phyloP scores from a whole-genome alignment of 2,113 vertebrate genomes.

The Sturnira hondurensis region DNA sequence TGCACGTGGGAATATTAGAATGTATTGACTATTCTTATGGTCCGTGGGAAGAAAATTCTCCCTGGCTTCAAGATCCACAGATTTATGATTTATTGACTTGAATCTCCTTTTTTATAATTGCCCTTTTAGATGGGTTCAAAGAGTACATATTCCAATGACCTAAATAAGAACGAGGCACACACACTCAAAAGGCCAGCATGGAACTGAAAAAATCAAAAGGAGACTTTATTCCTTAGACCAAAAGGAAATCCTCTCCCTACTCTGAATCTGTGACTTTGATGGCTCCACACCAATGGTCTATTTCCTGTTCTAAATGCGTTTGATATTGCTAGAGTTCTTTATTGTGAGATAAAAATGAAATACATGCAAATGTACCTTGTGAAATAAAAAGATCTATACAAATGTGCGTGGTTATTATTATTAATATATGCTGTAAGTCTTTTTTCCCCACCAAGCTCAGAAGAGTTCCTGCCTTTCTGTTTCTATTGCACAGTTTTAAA shows the following conservation, averaged over 20 bases:
- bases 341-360: conserved; percentile 8
- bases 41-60: not conserved
- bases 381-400: not conserved
- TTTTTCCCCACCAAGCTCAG: not conserved
- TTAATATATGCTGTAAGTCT: not conserved
- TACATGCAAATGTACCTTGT: not conserved
- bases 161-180: not conserved
- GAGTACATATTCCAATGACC: not conserved
- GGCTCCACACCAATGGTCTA: not conserved
- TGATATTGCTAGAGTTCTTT: not conserved
- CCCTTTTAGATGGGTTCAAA: not conserved
- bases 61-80: not conserved
- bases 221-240: not conserved
- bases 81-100: not conserved
- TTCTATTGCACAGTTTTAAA: not conserved
- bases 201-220: not conserved
- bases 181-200: not conserved
- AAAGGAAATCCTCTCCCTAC: not conserved
- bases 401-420: not conserved
- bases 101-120: not conserved
- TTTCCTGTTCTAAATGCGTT: conserved; percentile 20
- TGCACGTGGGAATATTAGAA: not conserved
- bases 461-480: not conserved
- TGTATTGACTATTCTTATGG: not conserved
- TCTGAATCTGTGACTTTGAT: not conserved